A percentile compares a stretch with the other conserved stretches of the same genome.
Evolutionary conservation across 2,797 vertebrate genomes (phyloP).

Genomic region (Helicolenus hilgendorfi): DNA sequence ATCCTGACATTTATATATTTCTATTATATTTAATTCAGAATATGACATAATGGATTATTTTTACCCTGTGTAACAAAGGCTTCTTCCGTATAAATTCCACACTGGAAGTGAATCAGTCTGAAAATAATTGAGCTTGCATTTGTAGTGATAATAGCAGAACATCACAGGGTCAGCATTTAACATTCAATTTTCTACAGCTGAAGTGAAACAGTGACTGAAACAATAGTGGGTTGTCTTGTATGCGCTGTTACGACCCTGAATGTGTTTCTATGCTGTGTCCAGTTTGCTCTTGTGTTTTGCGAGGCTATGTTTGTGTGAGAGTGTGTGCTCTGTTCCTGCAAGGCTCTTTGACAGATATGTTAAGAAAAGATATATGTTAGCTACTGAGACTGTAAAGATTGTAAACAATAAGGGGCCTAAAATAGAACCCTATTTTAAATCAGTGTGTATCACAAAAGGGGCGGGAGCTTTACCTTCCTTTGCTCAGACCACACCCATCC

Average conservation of each 20-base stretch:
- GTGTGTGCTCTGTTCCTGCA: background rate
- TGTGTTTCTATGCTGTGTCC: background rate
- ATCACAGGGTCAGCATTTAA: background rate
- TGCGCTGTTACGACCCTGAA: background rate
- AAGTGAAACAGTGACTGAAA: background rate
- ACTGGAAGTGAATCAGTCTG: background rate
- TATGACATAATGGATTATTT: background rate
- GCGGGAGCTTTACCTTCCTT: too few relatives aligned
- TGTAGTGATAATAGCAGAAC: background rate
- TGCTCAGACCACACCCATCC: too few relatives aligned
- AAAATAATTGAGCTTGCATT: background rate
- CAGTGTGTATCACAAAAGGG: background rate
- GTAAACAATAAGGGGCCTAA: background rate
- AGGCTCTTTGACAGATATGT: background rate
- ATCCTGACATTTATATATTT: background rate
- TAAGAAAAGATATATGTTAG: background rate
- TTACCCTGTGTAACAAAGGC: background rate
- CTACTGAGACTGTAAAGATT: background rate
- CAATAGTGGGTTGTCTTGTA: background rate
- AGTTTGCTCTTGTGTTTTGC: background rate
- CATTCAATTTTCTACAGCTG: background rate
- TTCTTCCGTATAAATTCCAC: background rate
- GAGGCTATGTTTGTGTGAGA: background rate
- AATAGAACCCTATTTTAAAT: background rate
- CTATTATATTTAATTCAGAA: background rate